Conservation (phyloP, 2,113 vertebrate species). For the Pyrgilauda ruficollis region DNA sequence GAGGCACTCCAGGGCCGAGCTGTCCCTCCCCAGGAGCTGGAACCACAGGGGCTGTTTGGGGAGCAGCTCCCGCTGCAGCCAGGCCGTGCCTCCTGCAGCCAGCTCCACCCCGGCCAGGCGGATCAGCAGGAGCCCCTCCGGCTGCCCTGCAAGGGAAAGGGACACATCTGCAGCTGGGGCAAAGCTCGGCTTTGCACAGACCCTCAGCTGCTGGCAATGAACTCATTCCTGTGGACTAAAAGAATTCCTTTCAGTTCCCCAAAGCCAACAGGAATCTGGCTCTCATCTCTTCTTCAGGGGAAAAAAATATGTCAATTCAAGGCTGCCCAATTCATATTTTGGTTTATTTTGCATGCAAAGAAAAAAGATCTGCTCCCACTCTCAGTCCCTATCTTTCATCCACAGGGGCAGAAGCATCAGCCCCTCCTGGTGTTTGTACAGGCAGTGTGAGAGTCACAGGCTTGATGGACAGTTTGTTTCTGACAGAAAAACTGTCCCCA, state of each 20-base stretch:
- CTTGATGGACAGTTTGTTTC: background rate
- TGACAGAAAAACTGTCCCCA: background rate
- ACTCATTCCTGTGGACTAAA: background rate
- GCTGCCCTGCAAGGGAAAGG: constrained; percentile 67
- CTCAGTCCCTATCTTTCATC: background rate
- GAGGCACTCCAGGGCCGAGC: constrained; percentile 81
- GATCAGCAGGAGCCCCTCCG: constrained; percentile 73
- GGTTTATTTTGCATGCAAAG: background rate
- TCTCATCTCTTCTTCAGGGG: background rate
- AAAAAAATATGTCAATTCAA: background rate
- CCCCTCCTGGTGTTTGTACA: background rate
- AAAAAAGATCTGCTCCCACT: background rate
- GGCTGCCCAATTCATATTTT: background rate
- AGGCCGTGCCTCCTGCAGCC: constrained; percentile 73
- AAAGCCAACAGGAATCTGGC: background rate
- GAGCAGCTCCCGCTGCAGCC: constrained; percentile 80
- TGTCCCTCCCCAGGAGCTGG: constrained; percentile 84
- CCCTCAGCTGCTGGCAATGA: background rate
- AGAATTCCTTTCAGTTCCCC: background rate
- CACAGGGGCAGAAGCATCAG: background rate
- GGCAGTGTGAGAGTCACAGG: background rate
- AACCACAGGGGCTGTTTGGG: constrained; percentile 84
- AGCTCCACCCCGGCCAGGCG: constrained; percentile 88
- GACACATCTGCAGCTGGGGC: background rate
- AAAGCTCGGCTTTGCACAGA: background rate